Base-by-base conservation (phyloP, 2,888 invertebrate species). In the Dyspetes luteomarginatus region DNA sequence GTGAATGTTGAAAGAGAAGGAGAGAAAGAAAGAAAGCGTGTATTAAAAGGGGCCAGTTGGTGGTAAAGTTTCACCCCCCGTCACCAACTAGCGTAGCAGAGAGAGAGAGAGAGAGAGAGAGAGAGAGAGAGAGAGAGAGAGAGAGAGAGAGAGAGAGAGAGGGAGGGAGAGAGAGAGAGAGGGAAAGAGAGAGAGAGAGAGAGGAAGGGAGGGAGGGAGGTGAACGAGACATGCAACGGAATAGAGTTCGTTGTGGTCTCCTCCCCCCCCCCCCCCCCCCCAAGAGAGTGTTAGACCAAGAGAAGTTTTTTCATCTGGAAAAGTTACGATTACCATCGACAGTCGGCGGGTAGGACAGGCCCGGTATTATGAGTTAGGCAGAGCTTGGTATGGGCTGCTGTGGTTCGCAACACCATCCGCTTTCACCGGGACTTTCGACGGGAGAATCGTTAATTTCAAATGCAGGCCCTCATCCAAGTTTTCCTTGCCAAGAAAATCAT, bases 291-390 rank as follows among this genome's bases (percentile, higher is more conserved):
- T 7, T 52, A 45, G 55, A 72, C 17, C 52, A 41, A 45, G 43
- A 77, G 68, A 81, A 81, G 76, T 81, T 81, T 81, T 81, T 81
- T 81, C 81, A 81, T 81, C 81, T 77, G 68, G 73, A 77, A 72
- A 81, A 81, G 81, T 81, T 81, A 81, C 73, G 77, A 81, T 81
- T 81, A 81, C 77, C 81, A 81, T 81, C 73, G 77, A 80, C 76
- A 76, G 76, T 48, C 80, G 43, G 72, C 45, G 52, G 58, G 72
- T 48, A 36, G 26, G 28, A 55, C 17, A 15, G 24, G 19, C 48
- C 19, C 30, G 43, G 45, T 71, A 75, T 80, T 80, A 76, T 76
- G 76, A 80, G 76, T 75, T 67, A 22, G 43, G 52, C 48, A 22
- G n/a, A 48, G 15, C 17, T 9, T 7, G 48, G 43, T 56, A 50